Conservation (phyloP, 2,888 invertebrate species). For the Spilosoma lubricipeda region DNA sequence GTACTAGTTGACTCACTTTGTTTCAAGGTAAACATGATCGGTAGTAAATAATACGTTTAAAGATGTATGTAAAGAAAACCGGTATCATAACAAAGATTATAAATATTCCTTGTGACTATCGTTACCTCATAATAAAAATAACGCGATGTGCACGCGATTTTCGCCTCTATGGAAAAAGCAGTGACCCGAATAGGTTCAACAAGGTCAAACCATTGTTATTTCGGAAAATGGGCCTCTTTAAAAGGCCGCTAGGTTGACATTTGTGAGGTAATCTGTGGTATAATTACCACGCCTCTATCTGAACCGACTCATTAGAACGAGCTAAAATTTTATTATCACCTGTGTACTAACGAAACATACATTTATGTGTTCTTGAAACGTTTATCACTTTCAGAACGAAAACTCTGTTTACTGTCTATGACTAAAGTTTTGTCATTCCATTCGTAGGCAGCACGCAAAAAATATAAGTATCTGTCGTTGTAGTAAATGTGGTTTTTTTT, state of each 20-base stretch:
- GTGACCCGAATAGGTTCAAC: slow-evolving; percentile 19
- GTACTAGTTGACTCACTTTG: not conserved
- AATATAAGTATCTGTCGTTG: too few species aligned
- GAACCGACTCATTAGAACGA: not conserved
- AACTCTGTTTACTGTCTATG: too few species aligned
- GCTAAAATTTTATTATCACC: not conserved
- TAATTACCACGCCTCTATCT: slow-evolving; percentile 4
- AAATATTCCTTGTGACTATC: slow-evolving; percentile 5
- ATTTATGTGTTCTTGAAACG: too few species aligned
- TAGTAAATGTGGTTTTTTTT: too few species aligned
- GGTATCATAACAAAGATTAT: not conserved
- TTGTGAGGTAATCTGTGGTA: not conserved
- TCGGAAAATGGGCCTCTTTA: slow-evolving; percentile 19
- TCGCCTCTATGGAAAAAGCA: slow-evolving; percentile 18
- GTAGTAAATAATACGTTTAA: not conserved
- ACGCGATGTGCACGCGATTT: slow-evolving; percentile 3
- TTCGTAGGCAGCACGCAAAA: too few species aligned
- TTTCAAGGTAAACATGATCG: slow-evolving; percentile 5
- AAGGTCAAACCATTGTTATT: slow-evolving; percentile 22
- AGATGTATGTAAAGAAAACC: slow-evolving; percentile 3
- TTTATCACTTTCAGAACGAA: too few species aligned
- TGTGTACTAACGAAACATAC: not conserved
- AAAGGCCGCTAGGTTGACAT: not conserved
- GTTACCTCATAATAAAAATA: slow-evolving; percentile 21
- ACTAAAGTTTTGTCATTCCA: too few species aligned